Evolutionary conservation across 35 echinoderm and acorn worm species (phyloP).

Genomic region (Anneissia japonica): DNA sequence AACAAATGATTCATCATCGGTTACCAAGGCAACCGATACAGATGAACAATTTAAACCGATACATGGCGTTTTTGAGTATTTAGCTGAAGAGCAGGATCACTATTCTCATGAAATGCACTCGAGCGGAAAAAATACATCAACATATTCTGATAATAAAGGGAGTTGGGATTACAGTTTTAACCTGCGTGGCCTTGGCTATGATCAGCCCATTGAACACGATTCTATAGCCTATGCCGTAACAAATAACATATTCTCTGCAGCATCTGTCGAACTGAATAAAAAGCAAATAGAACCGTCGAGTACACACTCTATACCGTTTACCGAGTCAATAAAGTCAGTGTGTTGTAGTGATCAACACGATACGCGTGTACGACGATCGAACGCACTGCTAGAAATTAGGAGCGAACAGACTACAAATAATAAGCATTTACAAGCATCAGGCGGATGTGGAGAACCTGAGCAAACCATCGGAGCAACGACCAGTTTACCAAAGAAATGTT

Average conservation of each 20-base stretch:
- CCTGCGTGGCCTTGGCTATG: not conserved
- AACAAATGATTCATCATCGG: not conserved
- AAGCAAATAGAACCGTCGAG: not conserved
- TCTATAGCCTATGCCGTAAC: not conserved
- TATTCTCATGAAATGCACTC: not conserved
- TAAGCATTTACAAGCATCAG: not conserved
- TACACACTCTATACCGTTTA: not conserved
- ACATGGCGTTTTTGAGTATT: not conserved
- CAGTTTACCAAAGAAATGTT: not conserved
- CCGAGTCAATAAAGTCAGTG: not conserved
- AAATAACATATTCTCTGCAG: not conserved
- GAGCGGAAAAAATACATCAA: not conserved
- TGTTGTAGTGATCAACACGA: not conserved
- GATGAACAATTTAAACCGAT: not conserved
- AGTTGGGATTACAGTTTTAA: not conserved
- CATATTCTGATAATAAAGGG: constrained; percentile 1
- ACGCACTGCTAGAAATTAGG: not conserved
- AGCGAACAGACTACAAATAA: not conserved
- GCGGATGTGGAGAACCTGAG: not conserved
- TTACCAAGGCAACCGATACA: not conserved
- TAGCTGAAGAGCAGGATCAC: not conserved
- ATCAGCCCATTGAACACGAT: not conserved
- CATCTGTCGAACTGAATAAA: not conserved
- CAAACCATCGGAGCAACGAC: not conserved
- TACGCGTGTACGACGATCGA: not conserved